Conservation (phyloP, 2,113 vertebrate genomes). For the Butorides virescens region DNA sequence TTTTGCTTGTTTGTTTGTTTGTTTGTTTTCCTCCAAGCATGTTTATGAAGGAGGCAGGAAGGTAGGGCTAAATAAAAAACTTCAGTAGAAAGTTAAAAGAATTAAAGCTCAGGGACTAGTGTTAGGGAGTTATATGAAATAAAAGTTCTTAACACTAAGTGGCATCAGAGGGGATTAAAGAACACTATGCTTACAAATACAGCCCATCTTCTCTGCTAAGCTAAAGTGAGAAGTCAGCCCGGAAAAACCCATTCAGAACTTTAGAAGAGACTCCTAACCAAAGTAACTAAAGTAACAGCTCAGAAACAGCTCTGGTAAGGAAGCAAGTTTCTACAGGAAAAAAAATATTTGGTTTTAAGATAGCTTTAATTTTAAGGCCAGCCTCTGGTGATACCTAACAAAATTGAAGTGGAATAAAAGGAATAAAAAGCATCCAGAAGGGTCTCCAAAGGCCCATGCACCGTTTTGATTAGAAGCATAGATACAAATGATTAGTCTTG, state of each 20-base stretch:
- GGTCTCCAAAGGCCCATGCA: neutral
- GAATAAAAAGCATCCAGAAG: neutral
- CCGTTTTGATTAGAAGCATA: neutral
- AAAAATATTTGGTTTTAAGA: neutral
- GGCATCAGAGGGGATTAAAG: neutral
- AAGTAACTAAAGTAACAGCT: neutral
- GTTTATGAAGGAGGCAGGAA: neutral
- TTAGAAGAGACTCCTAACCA: neutral
- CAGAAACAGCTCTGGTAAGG: neutral
- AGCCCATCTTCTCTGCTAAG: neutral
- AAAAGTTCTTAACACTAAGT: neutral
- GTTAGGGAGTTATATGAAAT: neutral
- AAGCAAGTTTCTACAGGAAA: neutral
- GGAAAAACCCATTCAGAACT: neutral
- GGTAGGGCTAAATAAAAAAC: neutral
- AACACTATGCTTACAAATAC: neutral
- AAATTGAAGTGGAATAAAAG: neutral
- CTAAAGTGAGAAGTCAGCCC: neutral
- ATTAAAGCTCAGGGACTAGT: neutral
- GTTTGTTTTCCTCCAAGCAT: too few relatives aligned
- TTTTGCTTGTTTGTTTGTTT: too few relatives aligned
- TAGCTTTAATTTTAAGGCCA: neutral
- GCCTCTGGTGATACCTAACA: neutral
- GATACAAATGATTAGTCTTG: neutral
- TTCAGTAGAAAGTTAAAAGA: neutral